phyloP scores from a whole-genome alignment of 1,140 invertebrate species.

The Hestina assimilis region DNA sequence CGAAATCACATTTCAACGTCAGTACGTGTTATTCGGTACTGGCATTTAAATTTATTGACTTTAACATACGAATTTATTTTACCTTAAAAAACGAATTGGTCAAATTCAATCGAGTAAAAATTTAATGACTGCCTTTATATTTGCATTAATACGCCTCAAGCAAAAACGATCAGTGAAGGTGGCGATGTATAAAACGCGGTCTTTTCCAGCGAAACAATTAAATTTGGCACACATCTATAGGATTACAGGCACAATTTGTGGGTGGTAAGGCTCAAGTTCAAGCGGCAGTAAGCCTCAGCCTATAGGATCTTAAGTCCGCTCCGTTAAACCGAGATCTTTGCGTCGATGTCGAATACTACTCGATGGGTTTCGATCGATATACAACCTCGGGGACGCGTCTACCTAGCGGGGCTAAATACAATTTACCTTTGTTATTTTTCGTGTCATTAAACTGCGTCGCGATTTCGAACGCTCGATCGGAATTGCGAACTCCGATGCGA shows the following conservation, averaged over 20 bases:
- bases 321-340: slow-evolving; percentile 57
- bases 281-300: slow-evolving; percentile 45
- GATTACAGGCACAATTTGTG: slow-evolving; percentile 48
- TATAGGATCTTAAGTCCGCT: slow-evolving; percentile 63
- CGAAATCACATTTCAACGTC: slow-evolving; percentile 23
- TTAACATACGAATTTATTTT: slow-evolving; percentile 53
- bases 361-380: slow-evolving; percentile 64
- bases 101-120: slow-evolving; percentile 49
- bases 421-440: slow-evolving; percentile 79
- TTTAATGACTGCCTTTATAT: slow-evolving; percentile 74
- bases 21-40: slow-evolving; percentile 38
- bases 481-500: slow-evolving; percentile 74
- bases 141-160: slow-evolving; percentile 65
- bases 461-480: slow-evolving; percentile 75
- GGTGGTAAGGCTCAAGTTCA: slow-evolving; percentile 37
- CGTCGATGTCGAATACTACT: slow-evolving; percentile 51
- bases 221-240: slow-evolving; percentile 63
- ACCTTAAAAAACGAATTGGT: slow-evolving; percentile 35
- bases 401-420: slow-evolving; percentile 75
- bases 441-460: slow-evolving; percentile 78
- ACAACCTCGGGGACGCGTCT: slow-evolving; percentile 58
- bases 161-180: slow-evolving; percentile 52
- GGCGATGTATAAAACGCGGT: slow-evolving; percentile 54
- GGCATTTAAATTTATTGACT: slow-evolving; percentile 56
- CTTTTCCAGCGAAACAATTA: slow-evolving; percentile 70